Conservation (phyloP, 2,888 invertebrate species). For the Anagyrus pseudococci region DNA sequence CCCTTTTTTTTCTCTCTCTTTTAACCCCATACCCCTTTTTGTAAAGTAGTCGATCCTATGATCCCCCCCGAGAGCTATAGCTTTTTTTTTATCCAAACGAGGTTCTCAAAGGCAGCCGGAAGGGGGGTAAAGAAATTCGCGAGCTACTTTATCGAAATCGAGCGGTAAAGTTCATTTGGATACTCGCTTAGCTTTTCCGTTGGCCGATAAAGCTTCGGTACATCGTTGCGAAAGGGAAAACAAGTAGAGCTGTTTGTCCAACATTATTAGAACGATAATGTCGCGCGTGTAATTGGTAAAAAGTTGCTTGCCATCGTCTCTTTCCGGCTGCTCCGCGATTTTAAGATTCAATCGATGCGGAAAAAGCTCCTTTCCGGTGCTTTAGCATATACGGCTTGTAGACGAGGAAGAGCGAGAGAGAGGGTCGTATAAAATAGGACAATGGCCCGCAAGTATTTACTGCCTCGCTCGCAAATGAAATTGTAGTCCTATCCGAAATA, state of each 20-base stretch:
- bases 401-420: no score
- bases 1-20: neutral
- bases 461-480: no score
- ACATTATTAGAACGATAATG: neutral
- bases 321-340: constrained; percentile 13
- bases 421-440: no score
- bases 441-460: no score
- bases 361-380: no score
- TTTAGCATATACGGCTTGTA: no score
- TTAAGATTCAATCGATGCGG: constrained; percentile 18
- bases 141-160: no score
- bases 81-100: no score
- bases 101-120: no score
- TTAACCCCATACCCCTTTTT: neutral
- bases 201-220: neutral
- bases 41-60: neutral
- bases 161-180: neutral
- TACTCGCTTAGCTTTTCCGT: neutral
- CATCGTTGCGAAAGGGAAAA: neutral
- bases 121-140: no score
- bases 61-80: neutral
- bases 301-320: neutral
- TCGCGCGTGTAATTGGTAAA: neutral
- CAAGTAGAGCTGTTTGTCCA: no score
- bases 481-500: no score